Percentiles rank a stretch among this genome's conserved stretches.
Conservation (phyloP, 92 coral and sea anemone species). For the Epizoanthus rinbou region DNA sequence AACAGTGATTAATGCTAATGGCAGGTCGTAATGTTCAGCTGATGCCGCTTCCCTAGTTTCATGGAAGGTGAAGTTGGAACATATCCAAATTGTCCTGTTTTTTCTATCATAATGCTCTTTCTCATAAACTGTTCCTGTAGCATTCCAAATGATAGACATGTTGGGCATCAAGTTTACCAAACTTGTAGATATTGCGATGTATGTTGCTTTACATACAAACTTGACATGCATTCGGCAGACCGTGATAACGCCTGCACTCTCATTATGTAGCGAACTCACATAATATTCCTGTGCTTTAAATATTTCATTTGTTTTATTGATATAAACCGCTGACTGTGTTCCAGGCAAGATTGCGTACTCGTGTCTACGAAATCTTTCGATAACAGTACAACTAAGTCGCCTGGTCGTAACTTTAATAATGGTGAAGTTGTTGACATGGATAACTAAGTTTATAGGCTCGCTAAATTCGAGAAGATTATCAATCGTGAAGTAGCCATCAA, state of each 20-base stretch:
- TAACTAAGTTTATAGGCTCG: too few relatives aligned
- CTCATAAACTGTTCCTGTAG: slow-evolving; percentile 11
- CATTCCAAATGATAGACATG: slow-evolving; percentile 41
- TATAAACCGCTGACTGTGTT: background rate
- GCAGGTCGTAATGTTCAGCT: background rate
- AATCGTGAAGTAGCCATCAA: too few relatives aligned
- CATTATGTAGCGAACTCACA: slow-evolving; percentile 21
- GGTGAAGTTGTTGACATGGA: too few relatives aligned
- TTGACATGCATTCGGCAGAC: too few relatives aligned
- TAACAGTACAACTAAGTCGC: too few relatives aligned
- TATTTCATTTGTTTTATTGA: slow-evolving; percentile 32
- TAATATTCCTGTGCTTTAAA: slow-evolving; percentile 11
- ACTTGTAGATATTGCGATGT: slow-evolving; percentile 18
- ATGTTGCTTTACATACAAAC: slow-evolving; percentile 7
- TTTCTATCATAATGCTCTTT: slow-evolving; percentile 19
- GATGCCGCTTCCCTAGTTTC: too few relatives aligned
- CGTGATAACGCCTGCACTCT: too few relatives aligned
- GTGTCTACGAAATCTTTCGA: too few relatives aligned
- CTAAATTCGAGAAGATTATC: too few relatives aligned
- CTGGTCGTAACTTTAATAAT: too few relatives aligned
- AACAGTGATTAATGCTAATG: slow-evolving; percentile 15
- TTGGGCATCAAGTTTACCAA: slow-evolving; percentile 28
- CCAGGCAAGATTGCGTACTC: too few relatives aligned
- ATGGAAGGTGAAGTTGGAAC: background rate
- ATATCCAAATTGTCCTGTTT: slow-evolving; percentile 33